phyloP scores from a whole-genome alignment of 1,140 invertebrate species.

The Parasteatoda tepidariorum region DNA sequence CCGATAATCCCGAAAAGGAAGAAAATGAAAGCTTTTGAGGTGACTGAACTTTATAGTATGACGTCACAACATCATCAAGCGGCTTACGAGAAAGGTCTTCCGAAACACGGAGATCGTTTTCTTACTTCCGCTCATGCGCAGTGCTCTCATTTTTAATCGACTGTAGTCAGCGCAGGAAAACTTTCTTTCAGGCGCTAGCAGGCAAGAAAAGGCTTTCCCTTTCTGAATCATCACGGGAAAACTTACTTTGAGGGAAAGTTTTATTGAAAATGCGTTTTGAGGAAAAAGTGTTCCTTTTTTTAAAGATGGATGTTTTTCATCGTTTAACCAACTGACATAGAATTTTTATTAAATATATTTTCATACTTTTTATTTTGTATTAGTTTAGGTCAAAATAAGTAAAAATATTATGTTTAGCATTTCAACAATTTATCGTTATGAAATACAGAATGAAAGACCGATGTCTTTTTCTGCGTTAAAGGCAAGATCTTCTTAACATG shows the following conservation, averaged over 20 bases:
- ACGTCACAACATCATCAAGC: slow-evolving; percentile 9
- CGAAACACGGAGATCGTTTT: slow-evolving; percentile 28
- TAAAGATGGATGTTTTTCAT: too few species aligned
- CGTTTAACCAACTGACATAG: too few species aligned
- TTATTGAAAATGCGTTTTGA: too few species aligned
- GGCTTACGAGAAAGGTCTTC: slow-evolving; percentile 33
- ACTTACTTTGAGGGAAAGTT: background rate
- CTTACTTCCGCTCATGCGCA: slow-evolving; percentile 57
- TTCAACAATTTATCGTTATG: too few species aligned
- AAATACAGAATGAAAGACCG: too few species aligned
- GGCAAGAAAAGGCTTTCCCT: background rate
- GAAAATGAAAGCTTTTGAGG: background rate
- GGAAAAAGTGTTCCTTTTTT: too few species aligned
- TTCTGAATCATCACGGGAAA: background rate
- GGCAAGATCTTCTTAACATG: too few species aligned
- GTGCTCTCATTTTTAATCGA: background rate
- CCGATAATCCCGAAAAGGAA: background rate
- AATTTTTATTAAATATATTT: too few species aligned
- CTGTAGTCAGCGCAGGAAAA: slow-evolving; percentile 9
- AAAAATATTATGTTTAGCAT: too few species aligned
- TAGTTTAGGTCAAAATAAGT: too few species aligned
- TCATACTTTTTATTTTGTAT: too few species aligned
- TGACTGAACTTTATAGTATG: slow-evolving; percentile 20
- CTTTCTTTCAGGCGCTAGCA: background rate
- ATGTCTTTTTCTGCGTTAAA: too few species aligned